Evolutionary conservation across 2,888 invertebrate species (phyloP).

Genomic region (Tachystola acroxantha): DNA sequence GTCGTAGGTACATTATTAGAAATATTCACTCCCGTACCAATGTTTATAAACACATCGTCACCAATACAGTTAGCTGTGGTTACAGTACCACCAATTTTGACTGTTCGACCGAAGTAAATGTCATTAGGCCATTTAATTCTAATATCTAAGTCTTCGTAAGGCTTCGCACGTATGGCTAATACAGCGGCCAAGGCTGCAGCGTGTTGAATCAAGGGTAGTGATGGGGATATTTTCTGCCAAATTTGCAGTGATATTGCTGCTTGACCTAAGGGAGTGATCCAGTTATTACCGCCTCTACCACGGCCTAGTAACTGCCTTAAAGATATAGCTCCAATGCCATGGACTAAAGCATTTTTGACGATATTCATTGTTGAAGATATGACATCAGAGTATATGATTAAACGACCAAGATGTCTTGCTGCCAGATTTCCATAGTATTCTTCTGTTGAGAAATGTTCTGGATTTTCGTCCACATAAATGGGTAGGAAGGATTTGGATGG

Average conservation of each 20-base stretch:
- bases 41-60: constrained; percentile 6
- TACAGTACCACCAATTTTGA: constrained; percentile 8
- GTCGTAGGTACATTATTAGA: constrained; percentile 9
- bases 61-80: constrained; percentile 7
- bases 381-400: constrained; percentile 6
- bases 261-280: constrained; percentile 10
- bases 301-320: constrained; percentile 3
- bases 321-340: constrained; percentile 8
- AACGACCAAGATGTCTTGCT: constrained; percentile 4
- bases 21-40: constrained; percentile 11
- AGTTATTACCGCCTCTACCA: constrained; percentile 8
- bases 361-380: constrained; percentile 9
- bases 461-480: constrained; percentile 4
- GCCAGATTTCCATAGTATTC: constrained; percentile 7
- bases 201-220: constrained; percentile 9
- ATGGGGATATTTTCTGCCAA: constrained; percentile 6
- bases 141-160: constrained; percentile 8
- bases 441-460: constrained; percentile 4
- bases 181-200: constrained; percentile 7
- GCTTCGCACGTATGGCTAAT: constrained; percentile 2
- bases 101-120: constrained; percentile 8
- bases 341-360: background rate
- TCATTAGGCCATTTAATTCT: constrained; percentile 13
- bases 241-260: constrained; percentile 11
- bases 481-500: constrained; percentile 8